Percentiles rank a stretch among this genome's conserved stretches.
Evolutionary conservation across 2,888 invertebrate species (phyloP).

Genomic region (Hirtodrosophila duncani): DNA sequence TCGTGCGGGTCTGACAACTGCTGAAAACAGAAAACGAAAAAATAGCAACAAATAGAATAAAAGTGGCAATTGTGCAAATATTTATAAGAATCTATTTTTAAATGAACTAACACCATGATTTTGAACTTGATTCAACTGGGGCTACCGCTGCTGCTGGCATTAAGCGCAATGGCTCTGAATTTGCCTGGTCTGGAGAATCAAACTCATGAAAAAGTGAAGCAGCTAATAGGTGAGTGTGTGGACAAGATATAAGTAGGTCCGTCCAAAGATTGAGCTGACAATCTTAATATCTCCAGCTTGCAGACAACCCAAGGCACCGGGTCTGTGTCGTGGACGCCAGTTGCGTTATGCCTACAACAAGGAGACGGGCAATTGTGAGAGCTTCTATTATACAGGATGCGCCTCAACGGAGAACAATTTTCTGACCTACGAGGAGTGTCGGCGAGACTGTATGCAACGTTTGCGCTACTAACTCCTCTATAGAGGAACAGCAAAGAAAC

Average conservation of each 20-base stretch:
- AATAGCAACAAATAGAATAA: not conserved
- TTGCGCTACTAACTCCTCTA: slow-evolving; percentile 60
- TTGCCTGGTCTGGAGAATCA: slow-evolving; percentile 46
- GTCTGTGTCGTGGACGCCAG: slow-evolving; percentile 62
- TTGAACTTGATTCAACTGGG: slow-evolving; percentile 10
- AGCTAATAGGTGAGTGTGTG: slow-evolving; percentile 47
- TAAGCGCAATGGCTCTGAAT: slow-evolving; percentile 1
- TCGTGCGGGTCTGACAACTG: slow-evolving; percentile 15
- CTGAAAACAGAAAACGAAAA: slow-evolving; percentile 3
- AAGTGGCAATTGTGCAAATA: not conserved
- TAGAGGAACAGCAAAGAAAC: not conserved
- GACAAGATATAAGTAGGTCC: no score
- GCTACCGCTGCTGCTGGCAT: slow-evolving; percentile 24
- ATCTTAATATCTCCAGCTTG: slow-evolving; percentile 47
- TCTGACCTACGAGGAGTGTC: slow-evolving; percentile 71
- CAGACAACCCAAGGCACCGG: slow-evolving; percentile 60
- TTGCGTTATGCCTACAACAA: slow-evolving; percentile 71
- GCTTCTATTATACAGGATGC: slow-evolving; percentile 73
- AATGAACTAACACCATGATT: slow-evolving; percentile 18
- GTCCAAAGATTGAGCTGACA: no score
- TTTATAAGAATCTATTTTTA: not conserved
- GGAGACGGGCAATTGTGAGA: slow-evolving; percentile 65
- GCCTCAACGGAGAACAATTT: slow-evolving; percentile 69
- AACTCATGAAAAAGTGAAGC: slow-evolving; percentile 33
- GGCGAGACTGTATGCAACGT: slow-evolving; percentile 70